A percentile compares a stretch with the other conserved stretches of the same genome.
phyloP scores from a whole-genome alignment of 2,113 vertebrate species.

The Ceuthmochares aereus region DNA sequence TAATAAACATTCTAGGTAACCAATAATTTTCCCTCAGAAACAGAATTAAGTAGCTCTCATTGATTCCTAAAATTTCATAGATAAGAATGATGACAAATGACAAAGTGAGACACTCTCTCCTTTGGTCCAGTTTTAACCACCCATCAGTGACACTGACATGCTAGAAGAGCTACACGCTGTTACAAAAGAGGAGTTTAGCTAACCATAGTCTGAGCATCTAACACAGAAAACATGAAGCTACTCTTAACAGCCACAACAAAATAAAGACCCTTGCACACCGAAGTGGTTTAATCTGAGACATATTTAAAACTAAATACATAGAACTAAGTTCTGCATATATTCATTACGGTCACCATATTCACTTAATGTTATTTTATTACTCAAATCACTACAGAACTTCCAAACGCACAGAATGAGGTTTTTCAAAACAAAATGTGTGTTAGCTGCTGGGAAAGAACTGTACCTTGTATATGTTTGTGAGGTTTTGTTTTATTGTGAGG shows the following conservation, averaged over 20 bases:
- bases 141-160: not conserved
- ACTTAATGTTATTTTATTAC: not conserved
- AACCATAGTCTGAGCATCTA: not conserved
- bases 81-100: not conserved
- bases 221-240: not conserved
- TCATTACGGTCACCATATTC: not conserved
- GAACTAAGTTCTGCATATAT: not conserved
- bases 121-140: not conserved
- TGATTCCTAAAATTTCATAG: not conserved
- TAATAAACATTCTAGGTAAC: not conserved
- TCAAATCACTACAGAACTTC: not conserved
- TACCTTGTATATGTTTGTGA: not conserved
- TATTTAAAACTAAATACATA: not conserved
- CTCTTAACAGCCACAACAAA: not conserved
- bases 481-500: not conserved
- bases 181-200: not conserved
- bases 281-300: not conserved
- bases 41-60: not conserved
- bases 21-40: not conserved
- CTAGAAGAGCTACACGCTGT: not conserved
- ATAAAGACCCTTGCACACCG: not conserved
- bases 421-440: not conserved
- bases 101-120: not conserved
- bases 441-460: accelerated
- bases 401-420: accelerated